Evolutionary conservation across 2,888 invertebrate species (phyloP).

Genomic region (Meliscaeva auricollis): DNA sequence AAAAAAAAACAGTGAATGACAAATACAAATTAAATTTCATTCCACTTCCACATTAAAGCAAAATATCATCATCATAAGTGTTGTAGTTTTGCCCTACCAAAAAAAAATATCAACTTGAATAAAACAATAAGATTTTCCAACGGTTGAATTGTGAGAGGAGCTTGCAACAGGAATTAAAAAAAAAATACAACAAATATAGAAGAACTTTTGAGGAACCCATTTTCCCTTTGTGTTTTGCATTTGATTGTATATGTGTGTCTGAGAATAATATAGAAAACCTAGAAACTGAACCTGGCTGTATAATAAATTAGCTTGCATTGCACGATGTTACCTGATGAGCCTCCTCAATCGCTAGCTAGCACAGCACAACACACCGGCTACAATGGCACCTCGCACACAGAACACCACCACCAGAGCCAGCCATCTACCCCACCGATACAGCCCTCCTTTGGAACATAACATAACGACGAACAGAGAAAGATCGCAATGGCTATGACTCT

Average conservation of each 20-base stretch:
- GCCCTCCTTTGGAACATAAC: slow-evolving; percentile 19
- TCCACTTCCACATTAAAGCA: slow-evolving; percentile 60
- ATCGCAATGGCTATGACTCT: slow-evolving; percentile 49
- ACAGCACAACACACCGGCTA: slow-evolving; percentile 47
- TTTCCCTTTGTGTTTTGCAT: slow-evolving; percentile 27
- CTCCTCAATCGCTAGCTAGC: slow-evolving; percentile 45
- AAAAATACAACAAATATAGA: too few species aligned
- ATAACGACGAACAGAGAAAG: slow-evolving; percentile 51
- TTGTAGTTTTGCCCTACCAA: slow-evolving; percentile 28
- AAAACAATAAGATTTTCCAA: slow-evolving; percentile 48
- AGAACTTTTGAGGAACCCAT: slow-evolving; percentile 3
- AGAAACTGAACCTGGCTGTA: slow-evolving; percentile 67
- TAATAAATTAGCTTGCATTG: slow-evolving; percentile 77
- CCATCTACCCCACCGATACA: slow-evolving; percentile 27
- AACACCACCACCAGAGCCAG: slow-evolving; percentile 10
- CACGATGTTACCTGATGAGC: slow-evolving; percentile 76
- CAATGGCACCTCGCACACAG: slow-evolving; percentile 64
- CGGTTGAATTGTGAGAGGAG: slow-evolving; percentile 3
- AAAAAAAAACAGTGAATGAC: slow-evolving; percentile 19
- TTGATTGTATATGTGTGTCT: slow-evolving; percentile 16
- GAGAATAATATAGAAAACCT: slow-evolving; percentile 65
- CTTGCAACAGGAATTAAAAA: slow-evolving; percentile 4
- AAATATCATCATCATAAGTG: slow-evolving; percentile 48
- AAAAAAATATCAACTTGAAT: slow-evolving; percentile 13
- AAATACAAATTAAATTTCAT: slow-evolving; percentile 61